Conservation (phyloP, 2,797 vertebrate genomes). For the Cynopterus sphinx region DNA sequence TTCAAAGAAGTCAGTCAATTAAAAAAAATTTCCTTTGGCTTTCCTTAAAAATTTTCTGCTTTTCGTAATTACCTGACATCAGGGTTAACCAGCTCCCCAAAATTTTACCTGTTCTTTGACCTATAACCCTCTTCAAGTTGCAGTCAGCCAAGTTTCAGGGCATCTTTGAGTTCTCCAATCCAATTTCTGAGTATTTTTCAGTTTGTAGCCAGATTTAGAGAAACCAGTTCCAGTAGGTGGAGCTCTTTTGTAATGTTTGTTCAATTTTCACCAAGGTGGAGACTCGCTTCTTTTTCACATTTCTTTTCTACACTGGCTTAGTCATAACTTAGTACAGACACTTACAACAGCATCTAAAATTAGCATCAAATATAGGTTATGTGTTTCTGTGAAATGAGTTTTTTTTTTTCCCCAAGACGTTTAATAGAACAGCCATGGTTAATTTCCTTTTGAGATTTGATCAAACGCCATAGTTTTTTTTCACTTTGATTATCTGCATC, state of each 20-base stretch:
- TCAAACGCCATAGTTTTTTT: slow-evolving; percentile 17
- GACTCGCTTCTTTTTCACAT: not conserved
- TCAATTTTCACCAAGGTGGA: not conserved
- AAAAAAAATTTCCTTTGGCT: not conserved
- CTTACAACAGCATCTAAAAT: slow-evolving; percentile 47
- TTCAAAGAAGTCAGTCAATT: slow-evolving; percentile 19
- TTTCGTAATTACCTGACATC: not conserved
- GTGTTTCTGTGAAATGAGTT: slow-evolving; percentile 39
- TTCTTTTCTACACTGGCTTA: slow-evolving; percentile 27
- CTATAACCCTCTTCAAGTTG: not conserved
- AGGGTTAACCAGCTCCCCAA: not conserved
- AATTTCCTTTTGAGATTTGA: slow-evolving; percentile 60
- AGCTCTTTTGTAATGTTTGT: slow-evolving; percentile 80
- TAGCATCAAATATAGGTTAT: slow-evolving; percentile 54
- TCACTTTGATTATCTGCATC: slow-evolving; percentile 39
- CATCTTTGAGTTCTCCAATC: not conserved
- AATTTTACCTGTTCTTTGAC: not conserved
- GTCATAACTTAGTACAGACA: slow-evolving; percentile 40
- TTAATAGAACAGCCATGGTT: slow-evolving; percentile 49
- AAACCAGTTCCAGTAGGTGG: slow-evolving; percentile 81
- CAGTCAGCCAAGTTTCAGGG: slow-evolving; percentile 1
- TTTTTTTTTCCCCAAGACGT: not conserved
- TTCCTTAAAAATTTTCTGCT: not conserved
- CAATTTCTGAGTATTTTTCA: not conserved
- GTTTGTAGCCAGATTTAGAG: not conserved